Evolutionary conservation across 2,113 vertebrate species (phyloP), one percentile per base, ranked within the genome.

Genomic region (Abramis brama): DNA sequence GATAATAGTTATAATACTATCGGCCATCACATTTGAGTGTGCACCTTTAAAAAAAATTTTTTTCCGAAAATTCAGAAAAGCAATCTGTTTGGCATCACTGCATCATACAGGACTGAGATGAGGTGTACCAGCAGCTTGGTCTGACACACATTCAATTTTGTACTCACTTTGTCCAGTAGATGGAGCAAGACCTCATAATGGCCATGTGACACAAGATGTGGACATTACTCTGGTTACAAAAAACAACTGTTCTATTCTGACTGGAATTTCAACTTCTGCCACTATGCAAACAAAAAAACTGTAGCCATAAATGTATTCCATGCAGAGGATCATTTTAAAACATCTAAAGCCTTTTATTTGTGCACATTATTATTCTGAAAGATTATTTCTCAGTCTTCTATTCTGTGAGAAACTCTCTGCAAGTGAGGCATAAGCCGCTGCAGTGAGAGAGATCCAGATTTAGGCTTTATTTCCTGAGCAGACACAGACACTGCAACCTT

Each of bases 131-230:
- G 52, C 62, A 85, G 59, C 59, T 27, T 27, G 5, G 45, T 25
- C 36, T 45, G 73, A 47, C 12, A 13, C 21, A 27, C 33, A 43
- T 13, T 27, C 25, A 64, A 27, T 47, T 47, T 6, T 82, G 79
- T 79, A 73, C 85, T 64, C 13, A 3, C 3, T 73, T 47, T 79
- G 27, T 57, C 85, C 89, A 88, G 87, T 86, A 90, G 89, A 90
- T 87, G 89, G 87, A 59, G 87, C 66, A 79, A 85, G 45, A 74
- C 79, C 21, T 39, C 85, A 88, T 15, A 25, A 52, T 10, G 17
- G 52, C n/a, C 57, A 55, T 82, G 19, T 33, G 1, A 55, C 21
- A 55, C 36, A 36, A 82, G 30, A 43, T 23, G 4, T n/a, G 21
- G 10, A 70, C 19, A 57, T 57, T 57, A 78, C 23, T 75, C 73